Evolutionary conservation across 2,113 vertebrate species (phyloP), one percentile per base, ranked within the genome.

Genomic region (Prochilodus magdalenae): DNA sequence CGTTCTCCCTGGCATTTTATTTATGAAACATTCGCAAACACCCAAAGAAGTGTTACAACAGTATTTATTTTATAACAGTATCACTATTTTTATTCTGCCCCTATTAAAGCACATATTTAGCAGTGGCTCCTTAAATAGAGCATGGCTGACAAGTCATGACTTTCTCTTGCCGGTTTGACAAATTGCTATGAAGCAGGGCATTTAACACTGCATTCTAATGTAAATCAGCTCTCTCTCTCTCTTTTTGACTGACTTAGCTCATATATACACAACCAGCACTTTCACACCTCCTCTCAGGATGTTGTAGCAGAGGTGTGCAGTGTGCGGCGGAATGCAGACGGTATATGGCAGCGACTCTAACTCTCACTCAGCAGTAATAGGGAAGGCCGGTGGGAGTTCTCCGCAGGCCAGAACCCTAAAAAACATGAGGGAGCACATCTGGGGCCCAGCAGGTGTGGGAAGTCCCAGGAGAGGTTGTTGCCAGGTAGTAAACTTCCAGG

Each of bases 381-480:
- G 44, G 49, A 77, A 81, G 84, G 89, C 91, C 91, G 87, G 7
- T 80, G 93, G 93, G 89, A 93, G 81, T 24, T 69, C 86, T 90
- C 85, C 85, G 84, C 84, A 89, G 91, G 88, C 84, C 86, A 89
- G 73, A 80, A 60, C 89, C 89, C 86, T 88, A 88, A 92, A 84
- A 91, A 92, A 91, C 89, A 89, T 85, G 86, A 87, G 87, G 86
- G 60, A 87, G 85, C 91, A 92, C 93, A 95, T 93, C 92, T 93
- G 93, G 91, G 89, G 84, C 92, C 87, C 91, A 91, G 91, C 93
- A 94, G 93, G 92, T 91, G 92, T 90, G 70, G 74, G 79, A 73
- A 88, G 82, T 93, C 90, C 88, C 93, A 87, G 88, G 91, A 92
- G 91, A 87, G 84, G 92, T 91, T 87, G 90, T 87, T 86, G 70